Base-by-base conservation (phyloP, 2,888 invertebrate species). In the Isoperla grammatica region DNA sequence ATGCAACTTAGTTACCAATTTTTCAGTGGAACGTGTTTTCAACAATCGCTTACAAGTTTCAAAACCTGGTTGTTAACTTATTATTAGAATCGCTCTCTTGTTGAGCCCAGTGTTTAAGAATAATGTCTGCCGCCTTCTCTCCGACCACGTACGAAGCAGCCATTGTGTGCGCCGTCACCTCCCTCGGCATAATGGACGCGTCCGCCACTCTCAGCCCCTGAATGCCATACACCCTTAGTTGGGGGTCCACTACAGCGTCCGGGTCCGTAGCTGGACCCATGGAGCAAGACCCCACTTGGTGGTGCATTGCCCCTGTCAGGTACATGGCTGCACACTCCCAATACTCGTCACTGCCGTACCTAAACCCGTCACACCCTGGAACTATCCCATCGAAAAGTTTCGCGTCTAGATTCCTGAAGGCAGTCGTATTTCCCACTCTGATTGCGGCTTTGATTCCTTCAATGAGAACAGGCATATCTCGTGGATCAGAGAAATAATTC, bases 41-140 rank as follows among this genome's bases (percentile, higher is more conserved):
- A n/a, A n/a, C n/a, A n/a, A n/a, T n/a, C n/a, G n/a, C n/a, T n/a
- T n/a, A n/a, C n/a, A n/a, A n/a, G n/a, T n/a, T n/a, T n/a, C n/a
- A n/a, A n/a, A n/a, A n/a, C n/a, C n/a, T n/a, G n/a, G n/a, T n/a
- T n/a, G n/a, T n/a, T n/a, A n/a, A n/a, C n/a, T n/a, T n/a, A n/a
- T n/a, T n/a, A n/a, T n/a, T n/a, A n/a, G n/a, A n/a, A n/a, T n/a
- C n/a, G n/a, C 29, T 29, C 29, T 29, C 4, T 8, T 29, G 4
- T 8, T 29, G 29, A 8, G 4, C 29, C 29, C 29, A 29, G 29
- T 29, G 29, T 8, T 8, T 29, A 8, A 29, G 29, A 29, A 74
- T 71, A 56, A 74, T 57, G 63, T 74, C 72, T 1, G 73, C 68
- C 1, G 68, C 71, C 62, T 72, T 73, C 63, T 75, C 74, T 4